Evolutionary conservation across 2,888 invertebrate species (phyloP).

Genomic region (Leptura quadrifasciata): DNA sequence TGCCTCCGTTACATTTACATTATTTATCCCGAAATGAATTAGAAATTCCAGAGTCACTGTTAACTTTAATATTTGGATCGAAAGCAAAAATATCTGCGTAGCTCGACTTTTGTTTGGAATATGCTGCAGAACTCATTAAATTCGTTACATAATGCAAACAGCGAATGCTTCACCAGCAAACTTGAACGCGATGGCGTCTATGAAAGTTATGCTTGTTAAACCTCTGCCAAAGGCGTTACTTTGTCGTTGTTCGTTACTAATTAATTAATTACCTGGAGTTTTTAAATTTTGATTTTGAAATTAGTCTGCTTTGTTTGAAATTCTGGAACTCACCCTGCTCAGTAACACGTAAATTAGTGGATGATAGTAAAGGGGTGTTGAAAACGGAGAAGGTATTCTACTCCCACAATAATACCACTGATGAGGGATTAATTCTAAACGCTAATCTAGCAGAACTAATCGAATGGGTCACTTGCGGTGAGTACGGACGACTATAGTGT

Average conservation of each 20-base stretch:
- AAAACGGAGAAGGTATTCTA: background rate
- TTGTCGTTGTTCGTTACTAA: background rate
- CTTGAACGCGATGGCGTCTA: background rate
- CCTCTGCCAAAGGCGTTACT: background rate
- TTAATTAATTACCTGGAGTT: background rate
- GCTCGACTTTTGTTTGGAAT: background rate
- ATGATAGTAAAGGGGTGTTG: background rate
- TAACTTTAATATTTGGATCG: background rate
- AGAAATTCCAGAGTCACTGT: background rate
- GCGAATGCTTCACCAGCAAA: background rate
- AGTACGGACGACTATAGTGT: too few species aligned
- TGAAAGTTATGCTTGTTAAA: background rate
- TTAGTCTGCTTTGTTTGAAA: background rate
- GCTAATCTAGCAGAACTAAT: too few species aligned
- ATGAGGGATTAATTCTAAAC: background rate
- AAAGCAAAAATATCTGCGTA: background rate
- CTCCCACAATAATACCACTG: background rate
- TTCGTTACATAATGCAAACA: background rate
- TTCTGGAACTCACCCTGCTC: background rate
- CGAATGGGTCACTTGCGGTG: too few species aligned
- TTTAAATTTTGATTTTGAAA: background rate
- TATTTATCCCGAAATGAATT: background rate
- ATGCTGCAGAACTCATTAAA: background rate
- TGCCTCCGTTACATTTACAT: background rate
- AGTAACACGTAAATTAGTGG: background rate